phyloP scores from a whole-genome alignment of 2,888 invertebrate genomes.

The Sisyra nigra region DNA sequence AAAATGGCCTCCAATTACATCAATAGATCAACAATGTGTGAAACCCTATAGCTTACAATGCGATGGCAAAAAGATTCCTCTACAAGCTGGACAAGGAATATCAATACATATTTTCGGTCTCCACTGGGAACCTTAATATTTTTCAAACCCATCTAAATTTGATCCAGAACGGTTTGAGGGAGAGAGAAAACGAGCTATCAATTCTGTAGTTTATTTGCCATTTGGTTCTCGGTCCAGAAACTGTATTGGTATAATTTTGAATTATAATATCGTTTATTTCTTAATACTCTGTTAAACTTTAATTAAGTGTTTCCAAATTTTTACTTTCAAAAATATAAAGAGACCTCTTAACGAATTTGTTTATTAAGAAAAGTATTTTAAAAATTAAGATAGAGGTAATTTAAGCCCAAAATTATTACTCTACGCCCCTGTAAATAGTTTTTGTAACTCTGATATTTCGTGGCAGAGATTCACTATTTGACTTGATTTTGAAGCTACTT shows the following conservation, averaged over 20 bases:
- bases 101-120: constrained; percentile 24
- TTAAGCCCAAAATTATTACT: no score
- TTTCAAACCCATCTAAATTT: constrained; percentile 32
- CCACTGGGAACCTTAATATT: constrained; percentile 27
- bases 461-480: no score
- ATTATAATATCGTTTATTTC: no score
- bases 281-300: no score
- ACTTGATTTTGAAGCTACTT: no score
- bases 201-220: constrained; percentile 30
- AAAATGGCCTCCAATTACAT: constrained; percentile 30
- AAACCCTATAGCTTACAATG: constrained; percentile 29
- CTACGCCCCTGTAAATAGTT: no score
- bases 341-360: no score
- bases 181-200: constrained; percentile 29
- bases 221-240: constrained; percentile 26
- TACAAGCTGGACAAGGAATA: constrained; percentile 20
- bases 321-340: no score
- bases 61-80: not conserved
- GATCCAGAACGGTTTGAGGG: constrained; percentile 33
- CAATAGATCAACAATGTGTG: constrained; percentile 32
- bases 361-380: no score
- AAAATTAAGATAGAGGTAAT: no score
- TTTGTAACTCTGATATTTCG: no score
- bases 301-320: no score
- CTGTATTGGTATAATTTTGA: constrained; percentile 21